Percentiles rank a stretch among this genome's conserved stretches.
phyloP scores from a whole-genome alignment of 2,888 invertebrate genomes.

The Lysandra coridon region DNA sequence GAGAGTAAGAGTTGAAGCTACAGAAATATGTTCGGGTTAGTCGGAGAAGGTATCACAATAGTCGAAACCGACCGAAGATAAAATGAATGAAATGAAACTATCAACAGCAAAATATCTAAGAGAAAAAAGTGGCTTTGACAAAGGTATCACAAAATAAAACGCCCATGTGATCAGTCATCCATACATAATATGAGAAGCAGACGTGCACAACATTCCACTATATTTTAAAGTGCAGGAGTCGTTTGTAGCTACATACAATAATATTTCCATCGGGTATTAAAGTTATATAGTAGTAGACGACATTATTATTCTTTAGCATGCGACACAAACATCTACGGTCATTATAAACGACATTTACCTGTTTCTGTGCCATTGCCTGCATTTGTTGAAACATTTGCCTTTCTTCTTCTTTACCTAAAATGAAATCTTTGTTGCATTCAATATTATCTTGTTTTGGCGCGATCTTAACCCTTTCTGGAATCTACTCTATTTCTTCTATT shows the following conservation, averaged over 20 bases:
- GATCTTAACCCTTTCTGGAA: not conserved
- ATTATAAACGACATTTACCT: slow-evolving; percentile 82
- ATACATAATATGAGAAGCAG: slow-evolving; percentile 68
- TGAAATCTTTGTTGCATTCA: slow-evolving; percentile 48
- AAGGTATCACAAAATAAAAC: slow-evolving; percentile 81
- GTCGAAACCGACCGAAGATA: slow-evolving; percentile 49
- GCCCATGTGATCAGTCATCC: slow-evolving; percentile 70
- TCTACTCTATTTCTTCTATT: not conserved
- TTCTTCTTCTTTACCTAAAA: slow-evolving; percentile 95
- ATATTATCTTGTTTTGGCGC: not conserved
- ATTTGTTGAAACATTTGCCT: slow-evolving; percentile 98
- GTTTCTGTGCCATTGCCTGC: slow-evolving; percentile 98
- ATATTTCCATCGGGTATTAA: not conserved
- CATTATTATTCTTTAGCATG: slow-evolving; percentile 49
- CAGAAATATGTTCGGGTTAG: slow-evolving; percentile 56
- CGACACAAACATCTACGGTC: slow-evolving; percentile 48
- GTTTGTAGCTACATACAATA: slow-evolving; percentile 40
- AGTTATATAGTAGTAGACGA: not conserved
- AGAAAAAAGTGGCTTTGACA: slow-evolving; percentile 77
- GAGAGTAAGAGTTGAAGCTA: slow-evolving; percentile 64
- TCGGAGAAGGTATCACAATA: slow-evolving; percentile 72
- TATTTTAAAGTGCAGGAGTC: slow-evolving; percentile 56
- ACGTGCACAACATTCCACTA: slow-evolving; percentile 66
- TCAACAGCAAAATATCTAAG: slow-evolving; percentile 74
- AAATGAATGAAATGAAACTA: slow-evolving; percentile 78